A percentile compares a stretch with the other conserved stretches of the same genome.
Evolutionary conservation across 2,113 vertebrate genomes (phyloP).

Genomic region (Axis porcinus): DNA sequence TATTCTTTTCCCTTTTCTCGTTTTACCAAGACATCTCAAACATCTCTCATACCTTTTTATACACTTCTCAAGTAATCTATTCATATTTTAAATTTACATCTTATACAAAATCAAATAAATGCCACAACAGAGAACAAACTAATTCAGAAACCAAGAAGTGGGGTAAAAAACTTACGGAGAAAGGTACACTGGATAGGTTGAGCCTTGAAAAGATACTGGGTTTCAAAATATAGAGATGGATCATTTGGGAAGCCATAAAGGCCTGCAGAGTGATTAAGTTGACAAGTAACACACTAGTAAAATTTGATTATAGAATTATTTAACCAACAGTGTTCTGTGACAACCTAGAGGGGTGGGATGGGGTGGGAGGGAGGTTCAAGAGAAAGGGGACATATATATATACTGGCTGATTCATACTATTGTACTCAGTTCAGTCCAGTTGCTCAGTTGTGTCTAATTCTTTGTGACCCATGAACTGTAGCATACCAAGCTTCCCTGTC

Average conservation of each 20-base stretch:
- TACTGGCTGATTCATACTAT: background rate
- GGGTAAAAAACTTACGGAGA: background rate
- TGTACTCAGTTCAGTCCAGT: background rate
- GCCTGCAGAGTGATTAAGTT: background rate
- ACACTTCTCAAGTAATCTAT: background rate
- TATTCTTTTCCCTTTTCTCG: background rate
- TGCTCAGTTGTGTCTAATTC: background rate
- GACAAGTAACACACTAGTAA: background rate
- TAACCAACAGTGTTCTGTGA: background rate
- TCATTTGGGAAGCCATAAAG: background rate
- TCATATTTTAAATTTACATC: background rate
- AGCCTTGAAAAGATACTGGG: background rate
- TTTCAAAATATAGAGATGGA: background rate
- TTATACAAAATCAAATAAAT: background rate
- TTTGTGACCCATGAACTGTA: background rate
- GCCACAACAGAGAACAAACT: background rate
- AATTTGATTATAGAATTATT: background rate
- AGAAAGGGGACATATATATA: background rate
- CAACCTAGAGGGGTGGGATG: background rate
- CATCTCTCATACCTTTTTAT: background rate
- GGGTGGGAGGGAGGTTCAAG: background rate
- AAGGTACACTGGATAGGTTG: background rate
- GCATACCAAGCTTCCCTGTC: background rate
- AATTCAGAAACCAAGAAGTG: background rate
- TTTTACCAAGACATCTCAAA: background rate